These are phyloP conservation scores for Drosophila serrata DNA, from an alignment of 1,140 invertebrate species.

Conservation along the genomic window DNA sequence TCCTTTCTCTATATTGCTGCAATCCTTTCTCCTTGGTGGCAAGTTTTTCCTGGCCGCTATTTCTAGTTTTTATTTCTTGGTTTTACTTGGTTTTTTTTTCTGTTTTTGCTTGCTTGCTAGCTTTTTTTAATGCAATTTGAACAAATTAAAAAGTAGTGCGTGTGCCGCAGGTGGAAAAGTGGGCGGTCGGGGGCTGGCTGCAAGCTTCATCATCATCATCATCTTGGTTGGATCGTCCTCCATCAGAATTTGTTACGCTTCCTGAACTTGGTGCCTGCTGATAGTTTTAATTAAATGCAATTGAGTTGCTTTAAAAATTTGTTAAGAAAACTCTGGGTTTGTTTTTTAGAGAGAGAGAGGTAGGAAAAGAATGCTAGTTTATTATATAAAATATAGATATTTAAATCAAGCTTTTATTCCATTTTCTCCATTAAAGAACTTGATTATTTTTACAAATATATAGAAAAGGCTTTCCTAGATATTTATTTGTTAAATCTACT, in stretches of 20 bases:
- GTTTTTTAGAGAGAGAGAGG: not conserved
- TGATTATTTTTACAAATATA: too few species aligned
- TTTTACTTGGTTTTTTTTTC: not conserved
- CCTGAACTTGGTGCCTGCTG: conserved; percentile 11
- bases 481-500: too few species aligned
- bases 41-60: conserved; percentile 23
- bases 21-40: conserved; percentile 14
- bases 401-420: too few species aligned
- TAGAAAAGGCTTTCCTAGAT: too few species aligned
- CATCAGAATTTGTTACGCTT: conserved; percentile 27
- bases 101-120: not conserved
- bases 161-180: conserved; percentile 19
- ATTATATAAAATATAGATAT: not conserved
- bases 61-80: conserved; percentile 40
- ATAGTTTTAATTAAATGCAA: conserved; percentile 58
- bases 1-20: not conserved
- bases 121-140: conserved; percentile 72
- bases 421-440: too few species aligned
- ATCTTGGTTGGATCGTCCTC: not conserved
- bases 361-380: not conserved
- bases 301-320: conserved; percentile 33
- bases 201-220: conserved; percentile 21
- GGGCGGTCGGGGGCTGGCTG: not conserved
- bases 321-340: not conserved
- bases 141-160: conserved; percentile 79